These are phyloP conservation scores for Neoseiulus cucumeris DNA, from an alignment of 1,140 invertebrate genomes.

Conservation along the genomic window DNA sequence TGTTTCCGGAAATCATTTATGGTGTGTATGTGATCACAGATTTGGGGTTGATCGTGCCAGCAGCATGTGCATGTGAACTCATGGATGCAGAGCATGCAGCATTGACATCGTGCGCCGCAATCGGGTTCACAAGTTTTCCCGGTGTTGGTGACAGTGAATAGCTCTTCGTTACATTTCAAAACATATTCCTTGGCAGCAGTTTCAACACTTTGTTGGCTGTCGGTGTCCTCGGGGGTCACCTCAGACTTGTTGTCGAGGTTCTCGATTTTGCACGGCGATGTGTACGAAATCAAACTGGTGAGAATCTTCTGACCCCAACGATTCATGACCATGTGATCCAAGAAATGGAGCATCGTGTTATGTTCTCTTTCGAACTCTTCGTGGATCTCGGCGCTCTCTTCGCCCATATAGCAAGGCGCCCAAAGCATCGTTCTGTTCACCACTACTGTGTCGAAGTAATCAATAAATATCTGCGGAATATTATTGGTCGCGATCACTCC, in stretches of 20 bases:
- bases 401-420: conserved; percentile 3
- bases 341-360: not conserved
- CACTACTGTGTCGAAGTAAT: not conserved
- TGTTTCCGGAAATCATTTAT: not conserved
- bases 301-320: not conserved
- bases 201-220: not conserved
- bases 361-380: not conserved
- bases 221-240: not conserved
- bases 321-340: conserved; percentile 9
- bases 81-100: not conserved
- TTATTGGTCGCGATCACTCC: not conserved
- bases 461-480: not conserved
- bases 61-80: not conserved
- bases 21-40: not conserved
- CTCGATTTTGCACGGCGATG: not conserved
- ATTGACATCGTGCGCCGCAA: not conserved
- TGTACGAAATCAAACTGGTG: not conserved
- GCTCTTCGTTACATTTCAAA: not conserved
- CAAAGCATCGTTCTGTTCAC: not conserved
- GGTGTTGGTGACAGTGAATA: not conserved
- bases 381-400: not conserved
- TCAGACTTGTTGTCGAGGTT: not conserved
- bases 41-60: not conserved
- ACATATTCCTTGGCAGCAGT: not conserved
- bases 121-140: not conserved